Percentiles rank a stretch among this genome's conserved stretches.
Evolutionary conservation across 2,113 vertebrate species (phyloP).

Genomic region (Psilopsiagon aurifrons): DNA sequence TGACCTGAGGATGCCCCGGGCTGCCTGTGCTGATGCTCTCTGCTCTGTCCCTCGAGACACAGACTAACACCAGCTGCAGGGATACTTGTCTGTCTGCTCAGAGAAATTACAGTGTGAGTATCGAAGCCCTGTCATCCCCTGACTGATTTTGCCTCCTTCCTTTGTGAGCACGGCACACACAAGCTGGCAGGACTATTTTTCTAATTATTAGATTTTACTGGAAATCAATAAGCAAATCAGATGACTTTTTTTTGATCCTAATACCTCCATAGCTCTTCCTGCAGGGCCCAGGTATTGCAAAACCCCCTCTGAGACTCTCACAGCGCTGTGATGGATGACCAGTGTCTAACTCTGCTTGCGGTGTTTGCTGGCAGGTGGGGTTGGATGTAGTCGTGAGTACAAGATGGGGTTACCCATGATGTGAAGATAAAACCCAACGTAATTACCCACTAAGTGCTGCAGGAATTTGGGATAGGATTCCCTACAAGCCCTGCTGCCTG

Average conservation of each 20-base stretch:
- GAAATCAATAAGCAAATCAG: conserved; percentile 56
- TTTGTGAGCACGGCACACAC: not conserved
- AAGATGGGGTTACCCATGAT: accelerated
- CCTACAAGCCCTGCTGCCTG: not conserved
- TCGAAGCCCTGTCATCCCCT: not conserved
- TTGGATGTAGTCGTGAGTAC: not conserved
- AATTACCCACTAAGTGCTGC: not conserved
- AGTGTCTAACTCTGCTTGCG: accelerated
- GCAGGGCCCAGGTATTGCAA: not conserved
- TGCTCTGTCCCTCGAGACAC: not conserved
- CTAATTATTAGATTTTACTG: conserved; percentile 44
- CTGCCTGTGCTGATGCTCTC: not conserved
- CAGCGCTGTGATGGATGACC: not conserved
- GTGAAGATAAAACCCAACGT: not conserved
- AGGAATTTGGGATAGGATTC: not conserved
- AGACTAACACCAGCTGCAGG: not conserved
- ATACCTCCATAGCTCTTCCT: not conserved
- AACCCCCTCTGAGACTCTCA: not conserved
- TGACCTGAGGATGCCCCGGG: not conserved
- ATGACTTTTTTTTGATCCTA: not conserved
- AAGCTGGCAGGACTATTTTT: not conserved
- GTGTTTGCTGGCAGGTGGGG: not conserved
- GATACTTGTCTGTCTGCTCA: not conserved
- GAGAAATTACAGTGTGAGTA: not conserved
- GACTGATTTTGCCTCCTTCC: not conserved